A percentile compares a stretch with the other conserved stretches of the same genome.
phyloP scores from a whole-genome alignment of 1,140 invertebrate species.

The Eriocheir sinensis region DNA sequence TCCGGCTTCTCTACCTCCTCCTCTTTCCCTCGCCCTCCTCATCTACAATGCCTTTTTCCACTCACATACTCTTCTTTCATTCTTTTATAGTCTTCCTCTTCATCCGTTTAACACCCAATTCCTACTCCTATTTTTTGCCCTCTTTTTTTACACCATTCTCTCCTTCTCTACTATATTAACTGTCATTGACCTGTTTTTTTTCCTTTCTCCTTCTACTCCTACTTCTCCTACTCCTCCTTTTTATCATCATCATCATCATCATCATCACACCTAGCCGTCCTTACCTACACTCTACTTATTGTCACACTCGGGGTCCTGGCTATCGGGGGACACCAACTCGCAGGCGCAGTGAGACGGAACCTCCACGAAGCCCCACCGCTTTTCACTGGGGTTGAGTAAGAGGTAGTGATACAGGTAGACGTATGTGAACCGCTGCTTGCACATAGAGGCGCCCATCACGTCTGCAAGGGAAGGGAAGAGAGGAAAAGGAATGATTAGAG shows the following conservation, averaged over 20 bases:
- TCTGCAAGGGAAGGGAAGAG: slow-evolving; percentile 44
- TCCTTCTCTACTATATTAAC: neutral
- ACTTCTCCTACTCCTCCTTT: neutral
- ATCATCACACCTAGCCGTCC: neutral
- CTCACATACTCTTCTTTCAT: neutral
- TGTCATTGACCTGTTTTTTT: no score
- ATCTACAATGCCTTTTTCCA: no score
- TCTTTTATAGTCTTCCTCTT: neutral
- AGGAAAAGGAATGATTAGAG: no score
- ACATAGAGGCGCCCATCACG: slow-evolving; percentile 56
- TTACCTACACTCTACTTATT: slow-evolving; percentile 39
- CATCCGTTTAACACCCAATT: neutral
- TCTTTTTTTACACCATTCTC: neutral
- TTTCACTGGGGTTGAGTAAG: neutral
- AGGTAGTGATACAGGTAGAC: slow-evolving; percentile 63
- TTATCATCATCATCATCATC: neutral
- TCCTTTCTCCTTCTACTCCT: no score
- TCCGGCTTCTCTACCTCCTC: no score
- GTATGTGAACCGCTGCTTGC: slow-evolving; percentile 70
- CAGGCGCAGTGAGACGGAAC: slow-evolving; percentile 71
- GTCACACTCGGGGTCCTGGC: slow-evolving; percentile 46
- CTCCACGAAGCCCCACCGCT: slow-evolving; percentile 63
- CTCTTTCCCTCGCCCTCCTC: neutral
- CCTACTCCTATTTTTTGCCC: no score
- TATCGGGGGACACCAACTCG: slow-evolving; percentile 49